Evolutionary conservation across 2,113 vertebrate genomes (phyloP), one percentile per base, ranked within the genome.

Genomic region (Marcusenius ussheri): DNA sequence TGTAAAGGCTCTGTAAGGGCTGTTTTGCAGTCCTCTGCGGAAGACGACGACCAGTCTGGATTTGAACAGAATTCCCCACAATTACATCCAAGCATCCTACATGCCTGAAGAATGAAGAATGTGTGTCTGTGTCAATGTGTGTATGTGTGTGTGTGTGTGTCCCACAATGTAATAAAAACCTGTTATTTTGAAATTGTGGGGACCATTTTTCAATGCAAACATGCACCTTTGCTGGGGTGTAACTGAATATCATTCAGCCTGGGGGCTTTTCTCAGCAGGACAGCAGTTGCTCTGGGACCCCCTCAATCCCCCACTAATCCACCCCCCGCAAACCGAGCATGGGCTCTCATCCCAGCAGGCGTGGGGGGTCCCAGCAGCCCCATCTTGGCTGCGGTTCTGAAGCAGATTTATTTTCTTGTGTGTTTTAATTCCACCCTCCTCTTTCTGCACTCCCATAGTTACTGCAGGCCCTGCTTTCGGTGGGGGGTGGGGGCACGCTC

Each of bases 201-300:
- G 53, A 56, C 53, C 53, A 56, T 56, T 56, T 21, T 56, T 56
- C 19, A 56, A 42, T 80, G 49, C 46, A 51, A 21, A 51, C 49
- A 83, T 53, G 88, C 19, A 13, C 74, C 49, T 27, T 83, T 74
- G 35, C 49, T 27, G 47, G 49, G 11, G 91, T 92, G 95, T 95
- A 95, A 96, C 93, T 91, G 92, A 94, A 95, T 94, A 93, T 91
- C 62, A 91, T 94, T 94, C 90, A 93, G 92, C 95, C 94, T 93
- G 94, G 94, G 93, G 92, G 92, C n/a, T 56, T 62, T 87, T 87
- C n/a, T 93, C 94, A 93, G 90, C 90, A 94, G 93, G 93, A 94
- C 91, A 93, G 91, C 92, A 90, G 92, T 92, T 93, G 91, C 93
- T 91, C 91, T 3, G 45, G 89, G 93, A 92, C 91, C 92, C 66